These are phyloP conservation scores for Austrolebias charrua DNA, from an alignment of 2,797 vertebrate genomes.

Conservation along the genomic window DNA sequence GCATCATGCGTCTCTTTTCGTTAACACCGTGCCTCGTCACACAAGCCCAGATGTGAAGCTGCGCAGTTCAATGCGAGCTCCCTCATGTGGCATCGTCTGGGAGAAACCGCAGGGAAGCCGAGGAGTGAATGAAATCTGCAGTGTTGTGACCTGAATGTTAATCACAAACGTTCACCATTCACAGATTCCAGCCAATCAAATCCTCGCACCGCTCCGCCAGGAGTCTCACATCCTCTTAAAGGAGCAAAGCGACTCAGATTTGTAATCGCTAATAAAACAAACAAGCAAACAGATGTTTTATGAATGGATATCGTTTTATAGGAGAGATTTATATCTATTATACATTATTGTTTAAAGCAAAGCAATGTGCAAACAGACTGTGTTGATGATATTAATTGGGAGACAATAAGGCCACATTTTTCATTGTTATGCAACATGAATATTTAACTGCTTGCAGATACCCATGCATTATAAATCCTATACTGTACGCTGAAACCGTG, in stretches of 20 bases:
- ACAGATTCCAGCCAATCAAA: conserved; percentile 66
- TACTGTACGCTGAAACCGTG: conserved; percentile 40
- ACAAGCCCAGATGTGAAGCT: conserved; percentile 9
- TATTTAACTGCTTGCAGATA: conserved; percentile 51
- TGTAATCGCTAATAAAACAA: conserved; percentile 24
- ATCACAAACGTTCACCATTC: conserved; percentile 61
- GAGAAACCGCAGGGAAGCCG: conserved; percentile 16
- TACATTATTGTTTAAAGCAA: conserved; percentile 25
- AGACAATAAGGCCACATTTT: conserved; percentile 36
- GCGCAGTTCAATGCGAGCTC: conserved; percentile 29
- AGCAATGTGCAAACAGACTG: background rate
- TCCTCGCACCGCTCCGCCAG: conserved; percentile 39
- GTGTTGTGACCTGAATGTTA: conserved; percentile 72
- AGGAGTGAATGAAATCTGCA: conserved; percentile 67
- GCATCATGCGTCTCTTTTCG: conserved; percentile 18
- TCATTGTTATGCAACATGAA: conserved; percentile 49
- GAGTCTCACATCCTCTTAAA: conserved; percentile 49
- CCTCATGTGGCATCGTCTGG: conserved; percentile 55
- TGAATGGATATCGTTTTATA: conserved; percentile 54
- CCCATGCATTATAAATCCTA: conserved; percentile 54
- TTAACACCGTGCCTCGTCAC: conserved; percentile 65
- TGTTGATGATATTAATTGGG: conserved; percentile 15
- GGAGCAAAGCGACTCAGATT: conserved; percentile 35
- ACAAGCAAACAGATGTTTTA: conserved; percentile 32
- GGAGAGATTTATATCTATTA: conserved; percentile 36